These are phyloP conservation scores for Abrostola triplasia DNA, from an alignment of 2,888 invertebrate species.

Conservation along the genomic window DNA sequence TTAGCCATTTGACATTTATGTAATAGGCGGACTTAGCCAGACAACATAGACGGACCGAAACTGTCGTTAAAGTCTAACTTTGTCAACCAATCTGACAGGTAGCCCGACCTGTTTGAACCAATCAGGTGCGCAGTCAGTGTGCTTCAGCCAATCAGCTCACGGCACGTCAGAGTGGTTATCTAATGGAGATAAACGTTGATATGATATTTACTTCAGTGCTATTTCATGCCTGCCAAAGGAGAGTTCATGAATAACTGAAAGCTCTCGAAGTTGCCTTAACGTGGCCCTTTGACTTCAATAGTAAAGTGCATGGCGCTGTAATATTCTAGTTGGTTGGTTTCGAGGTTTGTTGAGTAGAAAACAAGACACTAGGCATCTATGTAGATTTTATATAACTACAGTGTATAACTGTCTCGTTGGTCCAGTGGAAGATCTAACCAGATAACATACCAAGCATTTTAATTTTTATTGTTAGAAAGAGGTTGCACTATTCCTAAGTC, in stretches of 20 bases:
- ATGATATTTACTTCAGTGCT: no score
- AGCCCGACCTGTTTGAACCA: constrained; percentile 13
- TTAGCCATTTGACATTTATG: constrained; percentile 39
- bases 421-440: no score
- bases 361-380: no score
- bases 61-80: neutral
- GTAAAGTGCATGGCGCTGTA: constrained; percentile 1
- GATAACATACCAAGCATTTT: no score
- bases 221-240: constrained; percentile 15
- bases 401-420: no score
- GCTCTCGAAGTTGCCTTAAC: constrained; percentile 34
- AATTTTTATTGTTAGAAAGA: no score
- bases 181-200: no score
- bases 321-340: no score
- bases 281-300: constrained; percentile 24
- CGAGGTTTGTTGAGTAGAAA: no score
- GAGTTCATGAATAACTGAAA: constrained; percentile 43
- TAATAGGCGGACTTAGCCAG: constrained; percentile 27
- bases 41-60: constrained; percentile 8
- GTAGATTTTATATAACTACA: no score
- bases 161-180: neutral
- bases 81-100: constrained; percentile 24
- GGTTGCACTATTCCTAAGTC: no score
- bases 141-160: constrained; percentile 28
- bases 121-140: neutral